Evolutionary conservation across 2,888 invertebrate species (phyloP).

Genomic region (Machimus rusticus): DNA sequence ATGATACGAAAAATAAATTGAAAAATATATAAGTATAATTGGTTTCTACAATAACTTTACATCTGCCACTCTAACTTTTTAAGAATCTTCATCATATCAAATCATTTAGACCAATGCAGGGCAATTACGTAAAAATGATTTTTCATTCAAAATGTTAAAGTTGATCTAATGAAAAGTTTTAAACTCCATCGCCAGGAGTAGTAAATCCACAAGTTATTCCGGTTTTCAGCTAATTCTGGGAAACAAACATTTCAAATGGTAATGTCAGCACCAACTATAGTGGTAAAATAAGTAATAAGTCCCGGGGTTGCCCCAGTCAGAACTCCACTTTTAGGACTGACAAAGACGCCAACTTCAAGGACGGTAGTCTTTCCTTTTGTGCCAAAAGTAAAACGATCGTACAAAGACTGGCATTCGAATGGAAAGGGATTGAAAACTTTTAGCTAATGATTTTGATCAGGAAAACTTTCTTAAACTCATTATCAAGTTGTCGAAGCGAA

Average conservation of each 20-base stretch:
- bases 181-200: not conserved
- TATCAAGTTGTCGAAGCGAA: slow-evolving; percentile 7
- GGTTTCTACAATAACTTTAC: no score
- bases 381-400: not conserved
- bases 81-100: not conserved
- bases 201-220: not conserved
- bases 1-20: no score
- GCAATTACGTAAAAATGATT: not conserved
- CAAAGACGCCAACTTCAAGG: not conserved
- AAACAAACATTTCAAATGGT: not conserved
- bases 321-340: not conserved
- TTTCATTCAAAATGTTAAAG: not conserved
- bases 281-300: not conserved
- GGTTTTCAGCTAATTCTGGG: not conserved
- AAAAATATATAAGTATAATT: no score
- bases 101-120: not conserved
- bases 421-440: not conserved
- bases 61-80: not conserved
- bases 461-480: slow-evolving; percentile 2
- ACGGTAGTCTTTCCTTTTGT: not conserved
- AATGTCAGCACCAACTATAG: not conserved
- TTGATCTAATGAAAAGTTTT: not conserved
- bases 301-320: not conserved
- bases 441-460: not conserved
- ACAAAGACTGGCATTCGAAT: not conserved